Evolutionary conservation across 2,888 invertebrate genomes (phyloP), one percentile per base, ranked within the genome.

Genomic region (Criorhina ranunculi): DNA sequence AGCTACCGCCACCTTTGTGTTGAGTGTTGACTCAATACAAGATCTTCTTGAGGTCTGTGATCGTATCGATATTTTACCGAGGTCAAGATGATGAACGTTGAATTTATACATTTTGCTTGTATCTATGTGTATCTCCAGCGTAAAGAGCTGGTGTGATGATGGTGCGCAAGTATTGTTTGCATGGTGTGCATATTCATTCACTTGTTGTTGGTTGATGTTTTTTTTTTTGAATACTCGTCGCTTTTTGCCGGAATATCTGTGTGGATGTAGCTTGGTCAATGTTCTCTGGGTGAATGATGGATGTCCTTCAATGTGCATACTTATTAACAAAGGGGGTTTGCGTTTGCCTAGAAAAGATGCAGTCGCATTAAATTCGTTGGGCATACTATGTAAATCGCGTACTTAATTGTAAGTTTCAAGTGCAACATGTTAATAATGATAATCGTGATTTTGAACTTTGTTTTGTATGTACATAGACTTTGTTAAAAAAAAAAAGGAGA

Each of bases 41-140:
- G 24, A 57, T 69, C 35, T 57, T 55, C 44, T 35, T 37, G 60
- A 40, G 72, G 72, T 72, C 60, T 72, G 37, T 72, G 72, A 60
- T 60, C 72, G 72, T 40, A 29, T 31, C 11, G 72, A 60, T 40
- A 49, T 35, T 31, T 60, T 35, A 49, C 40, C 72, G 72, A 72
- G 72, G 72, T 72, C 60, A 49, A 46, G 72, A 49, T 49, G 49
- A 59, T 59, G 59, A 42, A 31, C 55, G 67, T 64, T 46, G 33
- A 35, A 19, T 33, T n/a, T 35, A 46, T 31, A 24, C 3, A 8
- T n/a, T 1, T 6, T 15, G 4, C 12, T 8, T 19, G 24, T 46
- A 49, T 57, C 17, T 19, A 11, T 6, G 6, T 59, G 24, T 24
- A 40, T 4, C 24, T 4, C n/a, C n/a, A n/a, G n/a, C n/a, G n/a